These are phyloP conservation scores for Bolinopsis microptera DNA, from an alignment of 37 sponge, comb jelly and placozoan genomes.

Conservation along the genomic window DNA sequence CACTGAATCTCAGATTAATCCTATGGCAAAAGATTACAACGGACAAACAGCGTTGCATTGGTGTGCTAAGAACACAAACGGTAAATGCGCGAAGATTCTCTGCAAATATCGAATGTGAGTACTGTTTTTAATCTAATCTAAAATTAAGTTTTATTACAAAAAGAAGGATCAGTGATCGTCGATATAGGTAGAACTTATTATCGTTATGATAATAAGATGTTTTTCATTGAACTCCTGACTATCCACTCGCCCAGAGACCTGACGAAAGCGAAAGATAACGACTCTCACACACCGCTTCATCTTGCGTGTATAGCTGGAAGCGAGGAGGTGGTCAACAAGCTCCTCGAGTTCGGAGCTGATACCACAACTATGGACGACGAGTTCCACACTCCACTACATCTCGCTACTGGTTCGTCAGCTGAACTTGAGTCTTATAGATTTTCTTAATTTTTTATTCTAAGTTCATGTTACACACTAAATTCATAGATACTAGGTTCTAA, in stretches of 20 bases:
- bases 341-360: slow-evolving; percentile 48
- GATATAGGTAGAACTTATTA: no score
- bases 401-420: slow-evolving; percentile 36
- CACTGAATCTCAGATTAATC: slow-evolving; percentile 6
- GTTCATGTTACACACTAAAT: no score
- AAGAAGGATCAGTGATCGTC: no score
- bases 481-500: no score
- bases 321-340: slow-evolving; percentile 33
- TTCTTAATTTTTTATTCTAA: no score
- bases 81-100: slow-evolving; percentile 37
- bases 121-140: not conserved
- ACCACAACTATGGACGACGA: slow-evolving; percentile 54
- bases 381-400: slow-evolving; percentile 52
- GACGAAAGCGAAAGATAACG: slow-evolving; percentile 38
- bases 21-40: slow-evolving; percentile 43
- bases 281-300: slow-evolving; percentile 58
- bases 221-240: no score
- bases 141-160: no score
- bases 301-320: slow-evolving; percentile 52
- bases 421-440: no score
- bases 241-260: slow-evolving; percentile 58
- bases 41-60: slow-evolving; percentile 57
- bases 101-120: slow-evolving; percentile 33
- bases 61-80: slow-evolving; percentile 61
- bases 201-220: no score